Evolutionary conservation across 2,797 vertebrate species (phyloP).

Genomic region (Merluccius polli): DNA sequence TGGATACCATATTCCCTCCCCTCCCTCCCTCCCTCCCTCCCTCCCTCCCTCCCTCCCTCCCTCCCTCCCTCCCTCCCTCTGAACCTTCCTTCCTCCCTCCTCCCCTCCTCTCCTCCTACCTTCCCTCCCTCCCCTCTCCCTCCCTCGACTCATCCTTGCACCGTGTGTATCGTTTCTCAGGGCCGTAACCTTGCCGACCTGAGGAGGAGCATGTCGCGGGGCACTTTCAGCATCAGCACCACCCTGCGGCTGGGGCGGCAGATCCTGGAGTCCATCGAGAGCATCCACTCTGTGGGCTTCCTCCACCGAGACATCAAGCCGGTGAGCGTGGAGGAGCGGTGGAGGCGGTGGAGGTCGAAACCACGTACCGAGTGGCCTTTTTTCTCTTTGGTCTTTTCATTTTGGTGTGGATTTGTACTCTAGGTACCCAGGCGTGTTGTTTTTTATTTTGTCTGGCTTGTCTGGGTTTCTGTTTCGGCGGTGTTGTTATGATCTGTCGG

Average conservation of each 20-base stretch:
- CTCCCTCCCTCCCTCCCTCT: not conserved
- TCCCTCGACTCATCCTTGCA: not conserved
- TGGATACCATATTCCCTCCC: not conserved
- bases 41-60: not conserved
- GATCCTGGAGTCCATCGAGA: conserved; percentile 96
- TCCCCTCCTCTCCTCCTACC: not conserved
- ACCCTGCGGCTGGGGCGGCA: conserved; percentile 92
- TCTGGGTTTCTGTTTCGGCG: not conserved
- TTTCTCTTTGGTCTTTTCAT: not conserved
- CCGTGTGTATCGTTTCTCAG: conserved; percentile 54
- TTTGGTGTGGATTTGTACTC: not conserved
- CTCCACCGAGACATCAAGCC: conserved; percentile 98
- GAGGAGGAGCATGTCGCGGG: conserved; percentile 89
- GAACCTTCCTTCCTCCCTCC: not conserved
- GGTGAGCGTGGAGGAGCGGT: conserved; percentile 64
- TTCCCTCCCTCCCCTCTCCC: not conserved
- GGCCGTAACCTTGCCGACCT: conserved; percentile 96
- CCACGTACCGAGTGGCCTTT: not conserved
- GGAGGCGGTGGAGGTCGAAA: not conserved
- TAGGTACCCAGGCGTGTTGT: not conserved
- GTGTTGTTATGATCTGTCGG: conserved; percentile 23
- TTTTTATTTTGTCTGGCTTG: conserved; percentile 23
- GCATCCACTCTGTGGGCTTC: conserved; percentile 98
- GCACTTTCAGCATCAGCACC: conserved; percentile 93
- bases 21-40: not conserved